Conservation (phyloP, 2,888 invertebrate genomes). For the Drosophila cognata region DNA sequence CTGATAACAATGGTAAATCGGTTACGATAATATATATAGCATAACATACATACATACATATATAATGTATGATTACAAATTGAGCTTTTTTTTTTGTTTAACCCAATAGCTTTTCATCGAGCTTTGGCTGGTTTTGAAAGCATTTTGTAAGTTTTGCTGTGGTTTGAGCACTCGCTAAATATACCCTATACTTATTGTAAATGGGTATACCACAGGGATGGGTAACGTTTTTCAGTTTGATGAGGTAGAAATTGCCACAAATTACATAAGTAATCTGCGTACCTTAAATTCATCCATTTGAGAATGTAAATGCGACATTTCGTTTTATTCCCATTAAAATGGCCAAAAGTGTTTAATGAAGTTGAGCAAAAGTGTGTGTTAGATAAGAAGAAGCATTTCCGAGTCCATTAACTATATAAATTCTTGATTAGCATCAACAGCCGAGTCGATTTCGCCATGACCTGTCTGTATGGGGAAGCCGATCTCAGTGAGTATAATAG, state of each 20-base stretch:
- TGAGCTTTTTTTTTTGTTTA: conserved; percentile 19
- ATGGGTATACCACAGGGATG: neutral
- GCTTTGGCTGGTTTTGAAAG: conserved; percentile 8
- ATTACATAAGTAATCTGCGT: neutral
- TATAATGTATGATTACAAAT: conserved; percentile 26
- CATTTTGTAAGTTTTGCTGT: neutral
- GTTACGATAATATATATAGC: conserved; percentile 22
- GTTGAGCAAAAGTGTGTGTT: neutral
- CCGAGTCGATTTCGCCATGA: neutral
- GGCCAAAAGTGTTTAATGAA: neutral
- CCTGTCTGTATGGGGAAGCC: neutral
- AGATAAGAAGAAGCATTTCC: neutral
- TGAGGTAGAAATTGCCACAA: neutral
- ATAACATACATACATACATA: neutral
- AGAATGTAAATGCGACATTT: neutral
- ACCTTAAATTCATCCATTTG: neutral
- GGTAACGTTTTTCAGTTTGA: neutral
- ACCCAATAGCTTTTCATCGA: neutral
- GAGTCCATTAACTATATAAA: neutral
- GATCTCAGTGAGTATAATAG: neutral
- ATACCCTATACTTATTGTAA: neutral
- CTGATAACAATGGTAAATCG: conserved; percentile 43
- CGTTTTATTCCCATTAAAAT: neutral
- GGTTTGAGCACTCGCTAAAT: conserved; percentile 28
- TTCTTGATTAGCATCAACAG: neutral